Evolutionary conservation across 1,140 invertebrate species (phyloP), one percentile per base, ranked within the genome.

Genomic region (Andrena cerasifolii): DNA sequence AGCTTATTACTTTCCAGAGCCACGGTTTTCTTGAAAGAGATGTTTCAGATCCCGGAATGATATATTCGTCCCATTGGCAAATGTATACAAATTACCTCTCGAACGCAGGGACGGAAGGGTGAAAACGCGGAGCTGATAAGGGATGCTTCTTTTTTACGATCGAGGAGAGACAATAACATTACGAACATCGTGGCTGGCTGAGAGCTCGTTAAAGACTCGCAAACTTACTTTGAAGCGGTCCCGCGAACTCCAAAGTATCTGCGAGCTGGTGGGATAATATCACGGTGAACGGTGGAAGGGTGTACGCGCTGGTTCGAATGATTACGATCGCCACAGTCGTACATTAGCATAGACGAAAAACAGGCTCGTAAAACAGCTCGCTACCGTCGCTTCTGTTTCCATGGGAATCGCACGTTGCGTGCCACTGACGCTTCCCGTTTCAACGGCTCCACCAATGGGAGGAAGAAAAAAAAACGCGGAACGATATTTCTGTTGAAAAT

Each of bases 321-420:
- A 86, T 85, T 76, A 79, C 68, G 76, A 84, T 84, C 83, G 68
- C 84, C 74, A 77, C 82, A 70, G 78, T 85, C 82, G 84, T 86
- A 80, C 78, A 87, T 87, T 87, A 86, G 82, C 86, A 87, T 87
- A 86, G 76, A 84, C 82, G 82, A 87, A 87, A 87, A 87, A 86
- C 86, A 87, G 79, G 84, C 72, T 86, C 82, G 82, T 87, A 87
- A 87, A 86, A 84, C 72, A 76, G 72, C 28, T 58, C 56, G 66
- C 36, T 49, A 45, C 36, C 54, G 63, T 68, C 63, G 65, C 28
- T 78, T 80, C 78, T 74, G 82, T 85, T 84, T 70, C 83, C 82
- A 84, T 85, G 83, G 82, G 74, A 84, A 85, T 85, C 78, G 70
- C 77, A 73, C 83, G 78, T 83, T 83, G 81, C 66, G 21, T 47